phyloP scores from a whole-genome alignment of 2,888 invertebrate genomes.

The Macrophya alboannulata region DNA sequence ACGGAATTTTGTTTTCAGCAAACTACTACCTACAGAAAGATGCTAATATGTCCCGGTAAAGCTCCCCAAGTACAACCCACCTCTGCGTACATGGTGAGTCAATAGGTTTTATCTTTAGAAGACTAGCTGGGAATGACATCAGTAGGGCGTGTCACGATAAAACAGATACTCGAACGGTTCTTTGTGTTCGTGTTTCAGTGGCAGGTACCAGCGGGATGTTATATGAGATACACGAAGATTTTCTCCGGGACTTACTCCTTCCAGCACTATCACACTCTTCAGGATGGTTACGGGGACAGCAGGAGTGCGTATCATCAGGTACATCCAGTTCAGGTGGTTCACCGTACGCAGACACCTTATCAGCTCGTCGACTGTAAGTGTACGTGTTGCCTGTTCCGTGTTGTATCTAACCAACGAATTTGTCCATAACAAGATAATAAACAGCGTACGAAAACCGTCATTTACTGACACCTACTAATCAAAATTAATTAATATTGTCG shows the following conservation, averaged over 20 bases:
- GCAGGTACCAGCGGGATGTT: conserved; percentile 76
- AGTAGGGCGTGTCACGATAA: conserved; percentile 12
- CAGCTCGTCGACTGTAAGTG: conserved; percentile 74
- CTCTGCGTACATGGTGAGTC: conserved; percentile 72
- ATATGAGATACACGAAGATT: conserved; percentile 75
- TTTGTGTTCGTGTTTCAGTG: conserved; percentile 64
- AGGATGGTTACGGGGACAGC: conserved; percentile 68
- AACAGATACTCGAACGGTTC: background rate
- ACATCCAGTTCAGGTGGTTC: conserved; percentile 74
- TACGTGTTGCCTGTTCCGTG: conserved; percentile 63
- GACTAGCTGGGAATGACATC: conserved; percentile 12
- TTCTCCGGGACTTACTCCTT: conserved; percentile 75
- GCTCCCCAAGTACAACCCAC: conserved; percentile 73
- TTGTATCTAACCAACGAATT: conserved; percentile 49
- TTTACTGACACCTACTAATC: conserved; percentile 31
- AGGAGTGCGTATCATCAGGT: conserved; percentile 70
- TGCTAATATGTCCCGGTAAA: conserved; percentile 76
- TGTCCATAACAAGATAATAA: conserved; percentile 3
- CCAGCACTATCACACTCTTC: conserved; percentile 69
- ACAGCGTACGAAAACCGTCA: background rate
- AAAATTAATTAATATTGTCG: background rate
- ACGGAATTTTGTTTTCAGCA: conserved; percentile 63
- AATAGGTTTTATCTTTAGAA: background rate
- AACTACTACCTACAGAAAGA: conserved; percentile 68
- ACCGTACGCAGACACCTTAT: conserved; percentile 65